Evolutionary conservation across 2,888 invertebrate species (phyloP).

Genomic region (Cataglyphis livida): DNA sequence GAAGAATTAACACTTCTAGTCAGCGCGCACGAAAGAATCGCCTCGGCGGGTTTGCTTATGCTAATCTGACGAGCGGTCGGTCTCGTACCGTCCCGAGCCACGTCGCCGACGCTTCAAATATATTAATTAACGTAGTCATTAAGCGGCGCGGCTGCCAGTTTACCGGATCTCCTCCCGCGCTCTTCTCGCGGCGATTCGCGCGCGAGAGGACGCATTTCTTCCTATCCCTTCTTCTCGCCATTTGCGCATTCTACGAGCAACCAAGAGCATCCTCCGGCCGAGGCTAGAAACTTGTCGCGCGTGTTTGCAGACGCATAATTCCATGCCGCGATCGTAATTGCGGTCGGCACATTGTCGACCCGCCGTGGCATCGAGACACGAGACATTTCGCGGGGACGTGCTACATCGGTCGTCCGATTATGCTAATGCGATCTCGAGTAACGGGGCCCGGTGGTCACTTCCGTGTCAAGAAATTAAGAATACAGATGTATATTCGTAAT

Average conservation of each 20-base stretch:
- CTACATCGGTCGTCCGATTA: constrained; percentile 64
- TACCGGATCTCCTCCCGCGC: constrained; percentile 57
- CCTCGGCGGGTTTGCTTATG: constrained; percentile 82
- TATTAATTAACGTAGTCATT: constrained; percentile 85
- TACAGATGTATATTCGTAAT: constrained; percentile 40
- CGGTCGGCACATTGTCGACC: constrained; percentile 56
- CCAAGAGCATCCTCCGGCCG: constrained; percentile 31
- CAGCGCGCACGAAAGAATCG: constrained; percentile 75
- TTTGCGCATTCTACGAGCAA: constrained; percentile 24
- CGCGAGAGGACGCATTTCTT: constrained; percentile 28
- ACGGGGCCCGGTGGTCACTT: constrained; percentile 53
- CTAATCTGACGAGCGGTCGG: constrained; percentile 79
- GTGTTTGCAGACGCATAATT: constrained; percentile 66
- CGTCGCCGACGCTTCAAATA: constrained; percentile 80
- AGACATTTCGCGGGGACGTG: constrained; percentile 68
- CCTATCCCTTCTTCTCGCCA: background rate
- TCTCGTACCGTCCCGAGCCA: constrained; percentile 58
- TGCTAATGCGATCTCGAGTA: constrained; percentile 70
- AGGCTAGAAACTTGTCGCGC: constrained; percentile 37
- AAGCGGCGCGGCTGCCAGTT: constrained; percentile 71
- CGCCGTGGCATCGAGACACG: constrained; percentile 45
- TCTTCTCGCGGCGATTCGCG: constrained; percentile 14
- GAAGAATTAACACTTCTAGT: constrained; percentile 83
- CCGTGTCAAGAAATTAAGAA: constrained; percentile 46
- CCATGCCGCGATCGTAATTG: constrained; percentile 55